Base-by-base conservation (phyloP, 1,140 invertebrate species). In the Sinella curviseta region DNA sequence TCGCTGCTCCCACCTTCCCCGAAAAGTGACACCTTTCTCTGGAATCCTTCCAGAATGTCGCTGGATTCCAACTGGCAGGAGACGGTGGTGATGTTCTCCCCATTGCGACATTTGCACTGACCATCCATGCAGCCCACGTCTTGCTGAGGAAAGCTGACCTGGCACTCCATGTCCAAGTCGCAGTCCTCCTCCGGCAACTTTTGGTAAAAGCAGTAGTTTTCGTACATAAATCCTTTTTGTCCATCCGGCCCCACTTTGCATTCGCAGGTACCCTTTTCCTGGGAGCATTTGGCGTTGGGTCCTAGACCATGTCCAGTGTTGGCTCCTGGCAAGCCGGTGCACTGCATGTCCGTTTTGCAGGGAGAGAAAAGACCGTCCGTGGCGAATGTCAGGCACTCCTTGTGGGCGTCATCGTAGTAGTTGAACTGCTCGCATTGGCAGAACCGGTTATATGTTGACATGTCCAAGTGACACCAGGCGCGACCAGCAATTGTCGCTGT, bases 291-390 rank as follows among this genome's bases (percentile, higher is more conserved):
- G 4, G 65, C 65, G n/a, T 70, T 70, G 4, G 65, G 65, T 70
- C 65, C 65, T 1, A 31, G 12, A 33, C 65, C 65, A 31, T 30
- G 26, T 16, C 65, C 65, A 65, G 26, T 17, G 4, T 26, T 16
- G 2, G 12, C 28, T 31, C 8, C n/a, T 70, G 8, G 3, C 8
- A 14, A 31, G 14, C 65, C 65, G 26, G 28, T 70, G n/a, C 65
- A 70, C 30, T 70, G 65, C 8, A 70, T 8, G n/a, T 70, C 65
- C 12, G 65, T 70, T 33, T 70, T 70, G 65, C 65, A 70, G 1
- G 26, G 26, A n/a, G 65, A 70, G 2, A 12, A 16, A 14, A 70
- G 26, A 8, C 65, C 65, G 31, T 70, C 65, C 31, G 3, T 31
- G 28, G 65, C 65, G n/a, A 70, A 24, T 33, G 8, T 1, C 1